These are phyloP conservation scores for Drosophila aldrichi DNA, from an alignment of 2,888 invertebrate genomes.

Conservation along the genomic window DNA sequence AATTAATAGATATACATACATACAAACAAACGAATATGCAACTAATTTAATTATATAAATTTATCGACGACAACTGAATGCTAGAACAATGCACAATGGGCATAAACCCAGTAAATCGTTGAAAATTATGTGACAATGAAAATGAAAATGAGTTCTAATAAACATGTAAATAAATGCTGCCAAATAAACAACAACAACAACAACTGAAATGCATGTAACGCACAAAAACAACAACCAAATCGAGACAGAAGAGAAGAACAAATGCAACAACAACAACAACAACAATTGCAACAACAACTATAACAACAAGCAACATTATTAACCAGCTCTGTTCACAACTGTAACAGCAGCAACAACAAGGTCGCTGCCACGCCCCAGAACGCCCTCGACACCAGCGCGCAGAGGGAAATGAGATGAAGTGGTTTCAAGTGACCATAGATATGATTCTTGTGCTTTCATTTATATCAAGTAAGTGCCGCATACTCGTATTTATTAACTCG, in stretches of 20 bases:
- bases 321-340: conserved; percentile 36
- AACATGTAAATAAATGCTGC: conserved; percentile 77
- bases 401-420: conserved; percentile 86
- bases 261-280: conserved; percentile 22
- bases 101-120: conserved; percentile 16
- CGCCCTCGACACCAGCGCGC: conserved; percentile 69
- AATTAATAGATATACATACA: conserved; percentile 22
- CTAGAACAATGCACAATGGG: conserved; percentile 23
- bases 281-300: conserved; percentile 14
- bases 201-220: conserved; percentile 50
- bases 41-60: conserved; percentile 27
- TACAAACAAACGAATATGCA: conserved; percentile 20
- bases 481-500: conserved; percentile 56
- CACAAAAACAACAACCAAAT: conserved; percentile 34
- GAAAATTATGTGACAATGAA: conserved; percentile 23
- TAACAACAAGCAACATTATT: conserved; percentile 33
- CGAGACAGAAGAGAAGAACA: conserved; percentile 9
- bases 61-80: background rate
- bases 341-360: conserved; percentile 58
- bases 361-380: conserved; percentile 60
- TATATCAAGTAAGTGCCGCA: conserved; percentile 84
- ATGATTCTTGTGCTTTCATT: conserved; percentile 86
- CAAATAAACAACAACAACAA: conserved; percentile 47
- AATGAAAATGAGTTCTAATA: conserved; percentile 50
- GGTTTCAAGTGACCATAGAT: conserved; percentile 86